Conservation (phyloP, 2,113 vertebrate species). For the Antennarius striatus region DNA sequence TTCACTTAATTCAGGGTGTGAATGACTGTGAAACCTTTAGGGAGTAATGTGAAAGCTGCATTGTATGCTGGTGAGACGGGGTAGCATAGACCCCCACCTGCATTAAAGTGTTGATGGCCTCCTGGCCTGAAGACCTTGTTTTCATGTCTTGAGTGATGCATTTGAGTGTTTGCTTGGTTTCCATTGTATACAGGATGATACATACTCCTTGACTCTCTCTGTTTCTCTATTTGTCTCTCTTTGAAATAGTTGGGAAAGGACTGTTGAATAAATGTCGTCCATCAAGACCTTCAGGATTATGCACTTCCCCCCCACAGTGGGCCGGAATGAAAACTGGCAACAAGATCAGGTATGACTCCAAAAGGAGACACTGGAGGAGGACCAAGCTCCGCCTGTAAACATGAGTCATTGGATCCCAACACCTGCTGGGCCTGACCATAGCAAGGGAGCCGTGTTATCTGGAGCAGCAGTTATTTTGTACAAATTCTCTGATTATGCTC, state of each 20-base stretch:
- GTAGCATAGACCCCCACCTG: no score
- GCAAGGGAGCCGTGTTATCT: slow-evolving; percentile 54
- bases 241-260: slow-evolving; percentile 73
- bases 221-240: slow-evolving; percentile 69
- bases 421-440: not conserved
- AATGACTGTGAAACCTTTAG: no score
- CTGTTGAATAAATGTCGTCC: slow-evolving; percentile 85
- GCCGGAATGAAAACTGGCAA: slow-evolving; percentile 99
- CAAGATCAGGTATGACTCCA: slow-evolving; percentile 99
- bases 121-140: no score
- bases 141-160: no score
- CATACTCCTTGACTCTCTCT: no score
- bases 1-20: no score
- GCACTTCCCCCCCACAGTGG: slow-evolving; percentile 96
- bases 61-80: no score
- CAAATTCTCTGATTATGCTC: slow-evolving; percentile 74
- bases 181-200: no score
- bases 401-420: not conserved
- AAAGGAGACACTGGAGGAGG: slow-evolving; percentile 99
- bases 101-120: no score
- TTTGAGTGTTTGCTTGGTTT: no score
- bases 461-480: slow-evolving; percentile 74
- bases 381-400: slow-evolving; percentile 95
- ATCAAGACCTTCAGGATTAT: slow-evolving; percentile 99
- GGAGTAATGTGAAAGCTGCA: no score